Conservation (phyloP, 2,113 vertebrate species). For the Corythornis vintsioides region DNA sequence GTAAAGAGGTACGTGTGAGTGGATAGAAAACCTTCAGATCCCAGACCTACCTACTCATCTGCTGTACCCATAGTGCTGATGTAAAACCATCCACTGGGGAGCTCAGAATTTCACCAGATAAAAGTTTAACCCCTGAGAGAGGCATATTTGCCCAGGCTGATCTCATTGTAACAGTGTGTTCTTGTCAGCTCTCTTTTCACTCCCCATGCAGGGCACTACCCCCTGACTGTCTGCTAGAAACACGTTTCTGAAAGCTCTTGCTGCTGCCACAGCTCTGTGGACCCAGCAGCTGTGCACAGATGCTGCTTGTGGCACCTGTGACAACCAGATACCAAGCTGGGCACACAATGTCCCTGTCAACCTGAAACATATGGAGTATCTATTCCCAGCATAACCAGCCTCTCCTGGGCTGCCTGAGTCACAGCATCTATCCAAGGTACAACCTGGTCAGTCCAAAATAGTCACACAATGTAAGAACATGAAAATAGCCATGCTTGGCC, state of each 20-base stretch:
- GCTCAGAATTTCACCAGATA: not conserved
- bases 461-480: not conserved
- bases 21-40: not conserved
- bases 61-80: not conserved
- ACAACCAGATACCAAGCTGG: not conserved
- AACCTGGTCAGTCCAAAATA: not conserved
- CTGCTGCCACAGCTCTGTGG: not conserved
- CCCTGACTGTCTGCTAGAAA: not conserved
- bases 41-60: not conserved
- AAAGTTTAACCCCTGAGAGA: not conserved
- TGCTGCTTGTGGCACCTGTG: not conserved
- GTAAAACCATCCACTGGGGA: not conserved
- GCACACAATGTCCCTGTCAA: not conserved
- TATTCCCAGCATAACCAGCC: not conserved
- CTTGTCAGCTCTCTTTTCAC: not conserved
- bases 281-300: not conserved
- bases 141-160: not conserved
- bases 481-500: not conserved
- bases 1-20: not conserved
- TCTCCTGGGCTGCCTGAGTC: not conserved
- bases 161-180: not conserved
- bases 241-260: not conserved
- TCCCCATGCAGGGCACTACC: not conserved
- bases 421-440: not conserved
- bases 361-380: not conserved